These are phyloP conservation scores for Anarsia innoxiella DNA, from an alignment of 2,888 invertebrate species.

Conservation along the genomic window DNA sequence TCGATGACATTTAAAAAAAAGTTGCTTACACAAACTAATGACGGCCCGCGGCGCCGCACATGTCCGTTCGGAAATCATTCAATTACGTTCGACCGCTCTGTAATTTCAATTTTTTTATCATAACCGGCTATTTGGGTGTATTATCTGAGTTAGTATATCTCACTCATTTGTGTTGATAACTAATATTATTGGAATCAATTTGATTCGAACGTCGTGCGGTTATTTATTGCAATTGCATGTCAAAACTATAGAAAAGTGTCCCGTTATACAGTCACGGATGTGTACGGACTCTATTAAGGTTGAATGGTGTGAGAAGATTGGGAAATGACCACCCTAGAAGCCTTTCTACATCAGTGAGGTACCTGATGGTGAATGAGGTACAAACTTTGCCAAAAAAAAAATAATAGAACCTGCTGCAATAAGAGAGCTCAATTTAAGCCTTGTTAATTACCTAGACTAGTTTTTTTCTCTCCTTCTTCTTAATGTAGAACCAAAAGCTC, in stretches of 20 bases:
- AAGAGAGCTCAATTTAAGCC: no score
- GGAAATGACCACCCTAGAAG: no score
- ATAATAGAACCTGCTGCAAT: no score
- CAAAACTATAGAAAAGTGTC: not conserved
- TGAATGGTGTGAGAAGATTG: no score
- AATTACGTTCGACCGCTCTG: conserved; percentile 51
- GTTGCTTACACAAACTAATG: conserved; percentile 20
- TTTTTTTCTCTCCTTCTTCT: no score
- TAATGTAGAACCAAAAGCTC: no score
- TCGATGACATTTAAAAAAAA: conserved; percentile 19
- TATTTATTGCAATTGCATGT: conserved; percentile 5
- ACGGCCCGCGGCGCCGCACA: conserved; percentile 23
- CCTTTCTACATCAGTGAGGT: no score
- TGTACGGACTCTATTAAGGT: no score
- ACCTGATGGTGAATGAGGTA: no score
- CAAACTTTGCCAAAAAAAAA: no score
- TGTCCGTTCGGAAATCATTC: conserved; percentile 38
- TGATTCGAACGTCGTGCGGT: not conserved
- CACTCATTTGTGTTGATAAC: conserved; percentile 15
- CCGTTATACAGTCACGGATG: no score
- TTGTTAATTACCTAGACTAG: no score
- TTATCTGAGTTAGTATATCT: conserved; percentile 31
- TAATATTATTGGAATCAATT: conserved; percentile 8
- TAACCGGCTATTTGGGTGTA: conserved; percentile 56
- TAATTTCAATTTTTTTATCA: conserved; percentile 46